Percentiles rank a stretch among this genome's conserved stretches.
Evolutionary conservation across 2,888 invertebrate species (phyloP).

Genomic region (Electrophaes corylata): DNA sequence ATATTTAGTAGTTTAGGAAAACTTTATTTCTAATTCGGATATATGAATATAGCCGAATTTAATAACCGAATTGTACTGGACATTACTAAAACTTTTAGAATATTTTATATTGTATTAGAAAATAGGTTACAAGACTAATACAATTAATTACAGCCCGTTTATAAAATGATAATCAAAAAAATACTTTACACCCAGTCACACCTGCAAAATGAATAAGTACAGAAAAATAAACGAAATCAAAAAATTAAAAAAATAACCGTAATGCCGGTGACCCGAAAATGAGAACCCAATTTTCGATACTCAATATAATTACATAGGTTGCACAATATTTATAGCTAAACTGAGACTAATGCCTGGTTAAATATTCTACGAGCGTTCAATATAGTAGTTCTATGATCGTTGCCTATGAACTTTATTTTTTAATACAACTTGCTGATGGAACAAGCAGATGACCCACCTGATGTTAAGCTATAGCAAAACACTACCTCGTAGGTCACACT

Average conservation of each 20-base stretch:
- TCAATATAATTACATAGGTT: neutral
- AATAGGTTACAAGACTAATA: neutral
- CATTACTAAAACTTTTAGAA: neutral
- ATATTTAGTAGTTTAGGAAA: too few species aligned
- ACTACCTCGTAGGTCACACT: too few species aligned
- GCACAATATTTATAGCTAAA: too few species aligned
- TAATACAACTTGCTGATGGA: too few species aligned
- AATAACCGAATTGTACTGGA: neutral
- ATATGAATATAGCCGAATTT: neutral
- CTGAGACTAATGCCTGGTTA: too few species aligned
- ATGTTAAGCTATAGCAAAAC: too few species aligned
- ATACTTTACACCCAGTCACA: neutral
- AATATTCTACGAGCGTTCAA: too few species aligned
- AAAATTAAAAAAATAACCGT: neutral
- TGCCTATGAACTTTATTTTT: too few species aligned
- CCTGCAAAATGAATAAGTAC: neutral
- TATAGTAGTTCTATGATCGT: too few species aligned
- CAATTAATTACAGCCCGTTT: neutral
- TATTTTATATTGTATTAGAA: too few species aligned
- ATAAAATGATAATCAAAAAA: neutral
- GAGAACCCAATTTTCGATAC: neutral
- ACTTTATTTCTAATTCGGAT: neutral
- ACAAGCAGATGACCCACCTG: too few species aligned
- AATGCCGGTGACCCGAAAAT: neutral
- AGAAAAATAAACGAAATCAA: neutral